Evolutionary conservation across 2,797 vertebrate species (phyloP).

Genomic region (Clamator glandarius): DNA sequence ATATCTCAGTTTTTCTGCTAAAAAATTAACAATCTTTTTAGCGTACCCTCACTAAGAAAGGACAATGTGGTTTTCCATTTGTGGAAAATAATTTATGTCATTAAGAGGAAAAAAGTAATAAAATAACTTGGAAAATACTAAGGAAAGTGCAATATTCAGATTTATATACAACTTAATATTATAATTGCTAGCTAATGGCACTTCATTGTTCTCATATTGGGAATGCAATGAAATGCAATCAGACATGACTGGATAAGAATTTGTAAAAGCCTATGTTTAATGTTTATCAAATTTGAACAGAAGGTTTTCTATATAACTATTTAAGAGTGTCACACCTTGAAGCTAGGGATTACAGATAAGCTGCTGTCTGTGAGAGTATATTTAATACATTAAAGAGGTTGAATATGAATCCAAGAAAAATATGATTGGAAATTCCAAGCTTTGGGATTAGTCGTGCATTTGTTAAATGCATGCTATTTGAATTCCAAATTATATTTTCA

Average conservation of each 20-base stretch:
- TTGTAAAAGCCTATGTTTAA: conserved; percentile 30
- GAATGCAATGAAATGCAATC: conserved; percentile 22
- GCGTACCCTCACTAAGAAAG: background rate
- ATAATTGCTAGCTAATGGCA: background rate
- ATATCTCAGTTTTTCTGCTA: background rate
- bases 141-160: background rate
- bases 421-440: background rate
- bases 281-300: conserved; percentile 47
- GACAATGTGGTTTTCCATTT: background rate
- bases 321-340: conserved; percentile 23
- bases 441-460: conserved; percentile 8
- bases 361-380: conserved; percentile 2
- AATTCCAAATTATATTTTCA: conserved; percentile 19
- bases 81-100: background rate
- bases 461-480: background rate
- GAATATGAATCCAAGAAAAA: conserved; percentile 28
- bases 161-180: background rate
- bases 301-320: conserved; percentile 3
- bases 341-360: conserved; percentile 48
- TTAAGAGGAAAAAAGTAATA: background rate
- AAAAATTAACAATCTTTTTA: background rate
- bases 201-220: background rate
- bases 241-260: conserved; percentile 8
- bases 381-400: conserved; percentile 18
- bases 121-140: background rate